Percentiles rank a stretch among this genome's conserved stretches.
phyloP scores from a whole-genome alignment of 2,113 vertebrate species.

The Notarius quadriscutis region DNA sequence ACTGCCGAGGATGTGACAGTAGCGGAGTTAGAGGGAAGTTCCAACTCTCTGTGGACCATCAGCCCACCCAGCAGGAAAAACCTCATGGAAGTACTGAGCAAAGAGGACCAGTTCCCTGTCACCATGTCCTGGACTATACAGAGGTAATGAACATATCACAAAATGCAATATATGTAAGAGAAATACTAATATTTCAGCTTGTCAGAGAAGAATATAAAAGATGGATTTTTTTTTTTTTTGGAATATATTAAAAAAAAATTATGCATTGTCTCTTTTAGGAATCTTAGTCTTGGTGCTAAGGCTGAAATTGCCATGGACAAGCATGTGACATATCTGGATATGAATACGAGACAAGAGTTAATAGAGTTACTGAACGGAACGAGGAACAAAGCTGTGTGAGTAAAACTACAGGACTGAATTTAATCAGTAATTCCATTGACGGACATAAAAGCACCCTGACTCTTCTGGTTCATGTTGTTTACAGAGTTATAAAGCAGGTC shows the following conservation, averaged over 20 bases:
- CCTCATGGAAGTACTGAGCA: constrained; percentile 78
- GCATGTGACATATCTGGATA: constrained; percentile 72
- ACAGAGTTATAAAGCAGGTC: constrained; percentile 79
- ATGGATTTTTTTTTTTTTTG: not conserved
- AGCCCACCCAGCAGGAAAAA: constrained; percentile 85
- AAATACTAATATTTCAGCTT: not conserved
- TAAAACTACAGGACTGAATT: not conserved
- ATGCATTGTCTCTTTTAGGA: constrained; percentile 65
- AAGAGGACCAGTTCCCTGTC: constrained; percentile 77
- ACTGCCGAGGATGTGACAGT: constrained; percentile 82
- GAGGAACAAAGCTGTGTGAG: constrained; percentile 63
- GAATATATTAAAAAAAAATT: not conserved
- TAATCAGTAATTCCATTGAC: not conserved
- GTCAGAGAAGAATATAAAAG: not conserved
- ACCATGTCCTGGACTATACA: constrained; percentile 87
- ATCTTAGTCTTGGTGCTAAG: constrained; percentile 83
- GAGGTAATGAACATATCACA: constrained; percentile 66
- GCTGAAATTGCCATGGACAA: constrained; percentile 85
- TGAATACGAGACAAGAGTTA: constrained; percentile 60
- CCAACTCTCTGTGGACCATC: constrained; percentile 89
- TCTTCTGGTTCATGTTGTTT: constrained; percentile 23
- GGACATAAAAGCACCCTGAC: not conserved
- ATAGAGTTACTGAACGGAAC: constrained; percentile 65
- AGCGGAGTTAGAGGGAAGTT: constrained; percentile 85
- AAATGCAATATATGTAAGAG: not conserved